Base-by-base conservation (phyloP, 2,113 vertebrate species). In the Madoqua kirkii region DNA sequence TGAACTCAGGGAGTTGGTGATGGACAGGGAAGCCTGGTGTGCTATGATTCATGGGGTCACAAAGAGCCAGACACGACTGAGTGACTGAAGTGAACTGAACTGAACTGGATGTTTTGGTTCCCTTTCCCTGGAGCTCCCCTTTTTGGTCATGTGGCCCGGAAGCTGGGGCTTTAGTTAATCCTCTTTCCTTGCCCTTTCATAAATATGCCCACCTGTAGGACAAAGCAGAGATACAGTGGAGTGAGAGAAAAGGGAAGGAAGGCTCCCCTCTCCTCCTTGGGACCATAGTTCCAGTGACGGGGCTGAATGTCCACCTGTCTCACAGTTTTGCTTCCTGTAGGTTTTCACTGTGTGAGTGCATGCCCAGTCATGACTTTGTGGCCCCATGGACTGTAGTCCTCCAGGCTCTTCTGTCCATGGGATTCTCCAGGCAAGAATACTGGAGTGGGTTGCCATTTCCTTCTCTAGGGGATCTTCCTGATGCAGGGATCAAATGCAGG, bases 321-420 rank as follows among this genome's bases (percentile, higher is more conserved):
- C 45, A 14, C 45, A 48, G 31, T 78, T 95, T 76, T 36, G 36
- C 12, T 50, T 62, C 19, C 19, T 36, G 0, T 21, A 16, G 14
- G 33, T 82, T 36, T 71, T n/a, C 12, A 19, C 11, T 36, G 9
- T 21, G 64, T 36, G n/a, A 23, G 64, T 36, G 19, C 62, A 3
- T 71, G 9, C 9, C 10, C 64, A 71, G 2, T 71, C 19, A 0
- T 36, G n/a, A 36, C n/a, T 21, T 36, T 71, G 67, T 5, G 0
- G 21, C n/a, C 67, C n/a, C 19, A 1, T 12, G n/a, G 19, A 21
- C 19, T 6, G 5, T 36, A 71, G 67, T 9, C 67, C 0, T 0
- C 67, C 67, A 71, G 67, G 19, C 67, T 71, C 19, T 19, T 71
- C n/a, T 71, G 67, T 71, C 9, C n/a, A 36, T 71, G 9, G n/a